A percentile compares a stretch with the other conserved stretches of the same genome.
Conservation (phyloP, 1,140 invertebrate genomes). For the Stegodyphus mimosarum region DNA sequence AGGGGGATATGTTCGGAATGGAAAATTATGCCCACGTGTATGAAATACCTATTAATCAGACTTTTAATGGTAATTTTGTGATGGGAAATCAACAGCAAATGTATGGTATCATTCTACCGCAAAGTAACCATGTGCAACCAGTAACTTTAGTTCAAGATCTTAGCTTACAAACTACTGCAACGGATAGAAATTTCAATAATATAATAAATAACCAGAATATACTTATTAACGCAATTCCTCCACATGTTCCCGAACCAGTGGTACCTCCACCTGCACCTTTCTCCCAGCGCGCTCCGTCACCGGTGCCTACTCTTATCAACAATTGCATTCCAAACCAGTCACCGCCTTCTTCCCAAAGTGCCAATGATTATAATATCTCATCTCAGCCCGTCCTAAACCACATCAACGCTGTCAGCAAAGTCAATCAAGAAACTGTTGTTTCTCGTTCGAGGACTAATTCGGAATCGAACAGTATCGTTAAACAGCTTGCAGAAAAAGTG, state of each 20-base stretch:
- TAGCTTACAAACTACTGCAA: slow-evolving; percentile 43
- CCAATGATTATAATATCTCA: background rate
- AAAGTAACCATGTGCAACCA: slow-evolving; percentile 23
- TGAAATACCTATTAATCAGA: slow-evolving; percentile 52
- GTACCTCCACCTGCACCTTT: background rate
- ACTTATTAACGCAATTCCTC: background rate
- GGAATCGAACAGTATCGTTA: slow-evolving; percentile 6
- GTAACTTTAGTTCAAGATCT: slow-evolving; percentile 47
- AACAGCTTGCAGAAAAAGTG: background rate
- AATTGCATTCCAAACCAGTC: slow-evolving; percentile 9
- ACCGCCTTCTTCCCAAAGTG: background rate
- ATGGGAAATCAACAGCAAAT: slow-evolving; percentile 47
- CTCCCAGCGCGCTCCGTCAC: background rate
- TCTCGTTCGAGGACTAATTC: slow-evolving; percentile 14
- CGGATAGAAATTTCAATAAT: slow-evolving; percentile 44
- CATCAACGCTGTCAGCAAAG: background rate
- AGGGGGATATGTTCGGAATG: background rate
- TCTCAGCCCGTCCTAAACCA: slow-evolving; percentile 15
- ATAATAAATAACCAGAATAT: slow-evolving; percentile 28
- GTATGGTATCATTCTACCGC: slow-evolving; percentile 50
- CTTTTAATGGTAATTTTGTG: slow-evolving; percentile 41
- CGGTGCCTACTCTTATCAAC: background rate
- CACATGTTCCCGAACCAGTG: background rate
- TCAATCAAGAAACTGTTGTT: no score
- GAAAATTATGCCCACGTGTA: slow-evolving; percentile 41